A percentile compares a stretch with the other conserved stretches of the same genome.
phyloP scores from a whole-genome alignment of 2,113 vertebrate species.

The Leucoraja erinaceus region DNA sequence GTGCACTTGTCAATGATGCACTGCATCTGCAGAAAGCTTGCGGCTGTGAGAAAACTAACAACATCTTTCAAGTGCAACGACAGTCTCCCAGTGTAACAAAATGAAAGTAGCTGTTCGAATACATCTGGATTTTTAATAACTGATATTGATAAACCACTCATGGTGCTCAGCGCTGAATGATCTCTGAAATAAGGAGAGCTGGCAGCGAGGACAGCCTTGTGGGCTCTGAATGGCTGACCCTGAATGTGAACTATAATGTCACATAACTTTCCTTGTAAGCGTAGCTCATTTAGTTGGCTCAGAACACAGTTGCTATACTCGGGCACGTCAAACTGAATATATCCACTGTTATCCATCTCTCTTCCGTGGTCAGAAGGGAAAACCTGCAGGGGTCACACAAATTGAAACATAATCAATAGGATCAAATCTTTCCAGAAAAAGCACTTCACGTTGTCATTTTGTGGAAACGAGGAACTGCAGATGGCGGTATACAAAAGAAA shows the following conservation, averaged over 20 bases:
- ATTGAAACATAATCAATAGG: background rate
- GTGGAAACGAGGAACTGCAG: too few relatives aligned
- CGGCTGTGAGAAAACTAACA: constrained; percentile 92
- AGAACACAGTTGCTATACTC: constrained; percentile 96
- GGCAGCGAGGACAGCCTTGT: constrained; percentile 93
- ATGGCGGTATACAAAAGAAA: too few relatives aligned
- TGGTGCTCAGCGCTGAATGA: constrained; percentile 91
- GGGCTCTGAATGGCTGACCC: constrained; percentile 91
- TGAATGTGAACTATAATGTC: constrained; percentile 98
- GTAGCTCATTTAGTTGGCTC: constrained; percentile 91
- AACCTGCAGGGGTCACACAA: constrained; percentile 27
- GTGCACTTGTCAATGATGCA: constrained; percentile 97
- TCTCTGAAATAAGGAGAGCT: constrained; percentile 97
- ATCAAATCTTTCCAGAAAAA: background rate
- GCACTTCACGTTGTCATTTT: background rate
- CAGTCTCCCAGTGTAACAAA: constrained; percentile 98
- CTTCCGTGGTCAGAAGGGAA: constrained; percentile 54
- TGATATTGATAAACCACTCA: constrained; percentile 96
- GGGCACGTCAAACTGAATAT: constrained; percentile 97
- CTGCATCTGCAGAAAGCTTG: constrained; percentile 98
- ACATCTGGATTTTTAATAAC: constrained; percentile 96
- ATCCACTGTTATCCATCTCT: constrained; percentile 95
- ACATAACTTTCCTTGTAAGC: constrained; percentile 90
- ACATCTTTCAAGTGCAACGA: constrained; percentile 92
- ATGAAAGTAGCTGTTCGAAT: constrained; percentile 91